A percentile compares a stretch with the other conserved stretches of the same genome.
These are phyloP conservation scores for Eilema depressum DNA, from an alignment of 2,888 invertebrate genomes.

Conservation along the genomic window DNA sequence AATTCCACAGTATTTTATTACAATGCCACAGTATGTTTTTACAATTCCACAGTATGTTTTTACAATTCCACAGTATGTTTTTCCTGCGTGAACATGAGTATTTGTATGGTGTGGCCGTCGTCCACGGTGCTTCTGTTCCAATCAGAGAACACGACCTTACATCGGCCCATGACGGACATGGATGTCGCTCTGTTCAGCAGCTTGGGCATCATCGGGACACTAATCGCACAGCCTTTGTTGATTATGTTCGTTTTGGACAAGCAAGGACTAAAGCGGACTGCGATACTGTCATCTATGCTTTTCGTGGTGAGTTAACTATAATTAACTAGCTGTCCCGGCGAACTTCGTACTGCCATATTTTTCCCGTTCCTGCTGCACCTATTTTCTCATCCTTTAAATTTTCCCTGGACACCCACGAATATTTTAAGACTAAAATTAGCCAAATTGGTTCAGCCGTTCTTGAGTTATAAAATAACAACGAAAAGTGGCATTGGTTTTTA, in stretches of 20 bases:
- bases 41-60: too few relatives aligned
- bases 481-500: too few relatives aligned
- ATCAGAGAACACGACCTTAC: constrained; percentile 55
- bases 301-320: background rate
- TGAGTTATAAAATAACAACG: too few relatives aligned
- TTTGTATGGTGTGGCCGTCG: background rate
- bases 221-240: background rate
- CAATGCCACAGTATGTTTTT: too few relatives aligned
- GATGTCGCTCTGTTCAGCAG: background rate
- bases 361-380: too few relatives aligned
- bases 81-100: constrained; percentile 1
- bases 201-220: background rate
- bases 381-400: too few relatives aligned
- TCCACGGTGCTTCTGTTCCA: background rate
- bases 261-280: background rate
- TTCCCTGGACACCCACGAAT: too few relatives aligned
- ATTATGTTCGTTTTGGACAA: background rate
- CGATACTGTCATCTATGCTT: background rate
- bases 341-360: too few relatives aligned
- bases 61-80: background rate
- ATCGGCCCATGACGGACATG: constrained; percentile 52
- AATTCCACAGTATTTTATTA: too few relatives aligned
- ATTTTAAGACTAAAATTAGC: too few relatives aligned
- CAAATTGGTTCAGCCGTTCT: too few relatives aligned
- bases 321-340: too few relatives aligned